These are phyloP conservation scores for Bungarus multicinctus DNA, from an alignment of 2,113 vertebrate genomes.

Conservation along the genomic window DNA sequence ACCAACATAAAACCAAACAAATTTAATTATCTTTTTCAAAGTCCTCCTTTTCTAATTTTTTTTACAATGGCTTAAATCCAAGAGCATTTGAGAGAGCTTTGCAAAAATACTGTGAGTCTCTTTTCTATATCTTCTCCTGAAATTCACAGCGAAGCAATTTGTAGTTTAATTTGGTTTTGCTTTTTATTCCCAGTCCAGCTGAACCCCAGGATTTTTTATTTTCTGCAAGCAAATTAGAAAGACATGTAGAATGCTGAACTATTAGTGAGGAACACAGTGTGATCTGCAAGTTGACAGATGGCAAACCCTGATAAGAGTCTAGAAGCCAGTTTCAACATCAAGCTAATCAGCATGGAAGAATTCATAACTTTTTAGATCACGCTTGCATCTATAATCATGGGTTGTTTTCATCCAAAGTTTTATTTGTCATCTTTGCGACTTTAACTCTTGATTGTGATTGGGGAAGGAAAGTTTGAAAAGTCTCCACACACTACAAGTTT, in stretches of 20 bases:
- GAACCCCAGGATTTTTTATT: not conserved
- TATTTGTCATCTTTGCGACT: not conserved
- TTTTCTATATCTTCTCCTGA: not conserved
- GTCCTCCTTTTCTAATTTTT: not conserved
- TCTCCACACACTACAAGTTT: not conserved
- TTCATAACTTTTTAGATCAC: not conserved
- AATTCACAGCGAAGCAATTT: not conserved
- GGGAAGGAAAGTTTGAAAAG: not conserved
- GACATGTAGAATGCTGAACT: not conserved
- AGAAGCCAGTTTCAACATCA: not conserved
- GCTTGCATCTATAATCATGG: not conserved
- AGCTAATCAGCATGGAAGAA: not conserved
- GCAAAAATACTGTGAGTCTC: not conserved
- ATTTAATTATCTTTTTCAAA: conserved; percentile 3
- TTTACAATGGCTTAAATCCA: not conserved
- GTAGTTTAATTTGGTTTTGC: not conserved
- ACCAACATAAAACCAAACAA: not conserved
- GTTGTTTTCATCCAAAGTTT: not conserved
- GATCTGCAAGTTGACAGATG: not conserved
- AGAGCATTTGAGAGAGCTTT: not conserved
- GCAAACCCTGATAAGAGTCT: not conserved
- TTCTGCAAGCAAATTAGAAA: conserved; percentile 13
- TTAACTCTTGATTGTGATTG: not conserved
- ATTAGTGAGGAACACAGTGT: not conserved
- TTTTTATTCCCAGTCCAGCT: not conserved